Evolutionary conservation across 2,888 invertebrate genomes (phyloP).

Genomic region (Enchytraeus crypticus): DNA sequence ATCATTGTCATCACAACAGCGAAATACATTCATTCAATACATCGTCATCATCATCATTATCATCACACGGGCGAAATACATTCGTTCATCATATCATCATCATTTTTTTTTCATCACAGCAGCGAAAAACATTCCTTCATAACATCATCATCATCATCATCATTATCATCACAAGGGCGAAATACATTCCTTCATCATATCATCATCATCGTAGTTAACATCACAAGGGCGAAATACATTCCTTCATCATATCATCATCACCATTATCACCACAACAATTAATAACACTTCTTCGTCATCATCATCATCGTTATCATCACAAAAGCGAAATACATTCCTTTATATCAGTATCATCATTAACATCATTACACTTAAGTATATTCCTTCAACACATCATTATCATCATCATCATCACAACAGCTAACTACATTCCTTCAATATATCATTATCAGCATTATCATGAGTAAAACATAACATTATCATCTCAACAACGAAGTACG

Average conservation of each 20-base stretch:
- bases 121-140: background rate
- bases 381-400: conserved; percentile 54
- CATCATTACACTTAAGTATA: background rate
- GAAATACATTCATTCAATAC: conserved; percentile 76
- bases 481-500: background rate
- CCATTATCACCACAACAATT: conserved; percentile 97
- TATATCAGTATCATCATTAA: background rate
- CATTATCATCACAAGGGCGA: conserved; percentile 98
- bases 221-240: background rate
- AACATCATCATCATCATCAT: background rate
- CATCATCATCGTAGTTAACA: background rate
- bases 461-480: conserved; percentile 54
- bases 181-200: conserved; percentile 70
- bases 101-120: background rate
- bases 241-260: background rate
- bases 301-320: background rate
- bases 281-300: conserved; percentile 74
- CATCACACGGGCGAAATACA: background rate
- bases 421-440: conserved; percentile 80
- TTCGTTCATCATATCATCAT: background rate
- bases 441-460: background rate
- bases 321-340: background rate
- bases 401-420: conserved; percentile 95
- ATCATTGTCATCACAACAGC: conserved; percentile 96
- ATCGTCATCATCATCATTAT: background rate